Evolutionary conservation across 2,888 invertebrate genomes (phyloP).

Genomic region (Drosophila emarginata): DNA sequence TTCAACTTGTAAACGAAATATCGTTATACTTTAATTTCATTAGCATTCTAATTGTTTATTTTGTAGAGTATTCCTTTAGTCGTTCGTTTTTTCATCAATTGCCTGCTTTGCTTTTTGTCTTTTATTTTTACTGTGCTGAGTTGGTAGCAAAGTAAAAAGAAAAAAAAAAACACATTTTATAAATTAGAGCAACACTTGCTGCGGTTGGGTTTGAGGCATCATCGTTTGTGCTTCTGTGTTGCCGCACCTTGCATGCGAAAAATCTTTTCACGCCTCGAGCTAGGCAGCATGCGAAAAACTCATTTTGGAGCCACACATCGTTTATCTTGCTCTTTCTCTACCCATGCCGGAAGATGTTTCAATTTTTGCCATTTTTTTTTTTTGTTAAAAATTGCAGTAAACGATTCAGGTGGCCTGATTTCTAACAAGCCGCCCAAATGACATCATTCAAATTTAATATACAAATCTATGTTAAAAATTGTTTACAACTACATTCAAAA

Average conservation of each 20-base stretch:
- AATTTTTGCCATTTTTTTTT: slow-evolving; percentile 38
- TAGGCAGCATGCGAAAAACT: slow-evolving; percentile 72
- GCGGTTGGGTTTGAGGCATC: slow-evolving; percentile 39
- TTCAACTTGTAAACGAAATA: no score
- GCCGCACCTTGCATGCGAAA: slow-evolving; percentile 75
- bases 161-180: slow-evolving; percentile 54
- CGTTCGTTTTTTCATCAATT: not conserved
- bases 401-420: slow-evolving; percentile 73
- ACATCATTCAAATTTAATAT: slow-evolving; percentile 66
- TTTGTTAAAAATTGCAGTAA: slow-evolving; percentile 29
- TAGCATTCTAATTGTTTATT: no score
- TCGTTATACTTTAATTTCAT: no score
- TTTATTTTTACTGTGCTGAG: slow-evolving; percentile 10
- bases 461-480: slow-evolving; percentile 54
- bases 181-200: slow-evolving; percentile 76
- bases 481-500: slow-evolving; percentile 47
- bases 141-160: slow-evolving; percentile 57
- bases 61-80: not conserved
- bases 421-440: slow-evolving; percentile 46
- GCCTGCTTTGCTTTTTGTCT: not conserved
- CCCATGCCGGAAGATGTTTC: slow-evolving; percentile 72
- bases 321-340: slow-evolving; percentile 52
- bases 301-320: slow-evolving; percentile 76
- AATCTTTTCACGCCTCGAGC: slow-evolving; percentile 74
- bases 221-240: slow-evolving; percentile 36